A percentile compares a stretch with the other conserved stretches of the same genome.
phyloP scores from a whole-genome alignment of 2,888 invertebrate genomes.

The Erebia aethiops region DNA sequence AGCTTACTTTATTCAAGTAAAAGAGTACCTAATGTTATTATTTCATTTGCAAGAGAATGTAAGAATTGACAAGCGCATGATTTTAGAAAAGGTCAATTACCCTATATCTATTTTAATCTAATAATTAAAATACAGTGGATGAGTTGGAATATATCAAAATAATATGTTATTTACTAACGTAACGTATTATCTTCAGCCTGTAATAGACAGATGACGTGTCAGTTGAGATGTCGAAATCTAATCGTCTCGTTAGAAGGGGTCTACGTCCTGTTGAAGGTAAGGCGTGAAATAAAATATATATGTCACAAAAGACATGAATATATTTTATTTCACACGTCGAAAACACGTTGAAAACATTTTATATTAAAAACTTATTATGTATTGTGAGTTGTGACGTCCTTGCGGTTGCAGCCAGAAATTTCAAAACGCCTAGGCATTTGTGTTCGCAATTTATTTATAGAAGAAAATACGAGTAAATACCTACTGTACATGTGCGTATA shows the following conservation, averaged over 20 bases:
- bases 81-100: not conserved
- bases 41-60: too few relatives aligned
- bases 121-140: slow-evolving; percentile 1
- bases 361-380: slow-evolving; percentile 20
- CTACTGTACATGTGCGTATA: too few relatives aligned
- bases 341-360: slow-evolving; percentile 13
- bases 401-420: slow-evolving; percentile 24
- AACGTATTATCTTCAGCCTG: not conserved
- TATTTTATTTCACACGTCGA: slow-evolving; percentile 17
- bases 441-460: slow-evolving; percentile 8
- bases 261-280: slow-evolving; percentile 27
- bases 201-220: slow-evolving; percentile 14
- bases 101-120: not conserved
- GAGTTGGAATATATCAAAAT: slow-evolving; percentile 1
- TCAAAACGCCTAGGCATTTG: slow-evolving; percentile 16
- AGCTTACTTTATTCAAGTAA: too few relatives aligned
- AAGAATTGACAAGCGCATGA: not conserved
- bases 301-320: slow-evolving; percentile 11
- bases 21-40: too few relatives aligned
- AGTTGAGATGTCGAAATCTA: slow-evolving; percentile 21
- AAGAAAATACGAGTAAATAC: not conserved
- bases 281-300: slow-evolving; percentile 16
- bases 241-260: slow-evolving; percentile 20
- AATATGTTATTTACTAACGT: not conserved
- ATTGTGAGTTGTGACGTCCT: slow-evolving; percentile 21